A percentile compares a stretch with the other conserved stretches of the same genome.
Evolutionary conservation across 2,797 vertebrate species (phyloP).

Genomic region (Nannoperca australis): DNA sequence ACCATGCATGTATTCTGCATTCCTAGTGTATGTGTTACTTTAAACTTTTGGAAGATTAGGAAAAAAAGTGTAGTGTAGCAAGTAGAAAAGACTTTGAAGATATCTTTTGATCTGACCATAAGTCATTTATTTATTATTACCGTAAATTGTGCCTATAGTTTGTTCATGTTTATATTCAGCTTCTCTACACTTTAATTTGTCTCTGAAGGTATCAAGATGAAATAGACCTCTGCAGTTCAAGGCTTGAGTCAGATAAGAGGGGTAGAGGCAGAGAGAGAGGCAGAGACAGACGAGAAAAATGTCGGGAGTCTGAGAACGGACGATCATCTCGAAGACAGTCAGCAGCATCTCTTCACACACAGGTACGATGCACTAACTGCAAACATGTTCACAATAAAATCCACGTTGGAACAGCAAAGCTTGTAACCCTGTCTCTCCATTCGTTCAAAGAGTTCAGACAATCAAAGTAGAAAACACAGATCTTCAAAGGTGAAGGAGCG

Average conservation of each 20-base stretch:
- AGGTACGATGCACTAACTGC: conserved; percentile 46
- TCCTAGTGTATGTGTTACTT: not conserved
- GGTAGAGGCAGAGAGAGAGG: conserved; percentile 82
- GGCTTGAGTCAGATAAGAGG: conserved; percentile 76
- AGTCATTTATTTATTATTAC: conserved; percentile 6
- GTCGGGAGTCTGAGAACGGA: conserved; percentile 71
- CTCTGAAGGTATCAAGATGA: conserved; percentile 71
- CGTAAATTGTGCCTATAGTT: not conserved
- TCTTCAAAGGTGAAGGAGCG: conserved; percentile 60
- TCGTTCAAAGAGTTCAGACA: conserved; percentile 67
- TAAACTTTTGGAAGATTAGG: not conserved
- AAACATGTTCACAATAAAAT: not conserved
- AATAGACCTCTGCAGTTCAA: conserved; percentile 56
- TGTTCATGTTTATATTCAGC: not conserved
- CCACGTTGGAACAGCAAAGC: not conserved
- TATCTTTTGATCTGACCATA: conserved; percentile 16
- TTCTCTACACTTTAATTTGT: conserved; percentile 22
- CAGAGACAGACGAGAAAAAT: conserved; percentile 80
- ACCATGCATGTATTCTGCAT: conserved; percentile 9
- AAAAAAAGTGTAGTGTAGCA: not conserved
- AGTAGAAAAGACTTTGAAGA: conserved; percentile 9
- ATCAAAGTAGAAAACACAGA: conserved; percentile 63
- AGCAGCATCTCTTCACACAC: conserved; percentile 60
- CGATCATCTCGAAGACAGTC: conserved; percentile 72
- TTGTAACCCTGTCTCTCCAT: not conserved